Conservation (phyloP, 2,797 vertebrate species). For the Protonibea diacanthus region DNA sequence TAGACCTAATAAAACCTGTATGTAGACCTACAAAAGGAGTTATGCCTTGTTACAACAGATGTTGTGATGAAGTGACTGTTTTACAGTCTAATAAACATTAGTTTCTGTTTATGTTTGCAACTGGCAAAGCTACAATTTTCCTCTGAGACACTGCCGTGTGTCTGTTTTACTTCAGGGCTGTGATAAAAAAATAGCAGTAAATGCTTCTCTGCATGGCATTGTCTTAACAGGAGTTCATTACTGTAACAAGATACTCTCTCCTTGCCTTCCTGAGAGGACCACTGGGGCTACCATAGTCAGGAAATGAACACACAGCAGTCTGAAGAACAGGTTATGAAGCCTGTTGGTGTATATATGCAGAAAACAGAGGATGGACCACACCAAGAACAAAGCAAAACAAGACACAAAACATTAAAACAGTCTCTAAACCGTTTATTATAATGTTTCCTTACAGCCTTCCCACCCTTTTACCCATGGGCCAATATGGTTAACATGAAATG, state of each 20-base stretch:
- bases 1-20: not conserved
- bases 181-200: conserved; percentile 67
- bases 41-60: not conserved
- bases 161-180: conserved; percentile 17
- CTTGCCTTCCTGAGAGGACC: conserved; percentile 24
- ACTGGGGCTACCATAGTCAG: not conserved
- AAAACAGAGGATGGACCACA: not conserved
- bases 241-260: conserved; percentile 57
- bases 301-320: not conserved
- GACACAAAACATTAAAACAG: conserved; percentile 22
- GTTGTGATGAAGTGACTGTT: not conserved
- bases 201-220: conserved; percentile 52
- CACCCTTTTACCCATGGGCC: conserved; percentile 51
- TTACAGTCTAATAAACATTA: not conserved
- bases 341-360: too few relatives aligned
- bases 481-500: conserved; percentile 68
- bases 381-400: not conserved
- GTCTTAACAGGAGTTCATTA: conserved; percentile 53
- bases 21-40: not conserved
- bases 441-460: conserved; percentile 66
- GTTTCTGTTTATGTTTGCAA: not conserved
- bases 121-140: not conserved
- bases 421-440: conserved; percentile 81
- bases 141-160: not conserved
- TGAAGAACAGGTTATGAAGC: not conserved